phyloP scores from a whole-genome alignment of 2,113 vertebrate genomes.

The Erythrolamprus reginae region DNA sequence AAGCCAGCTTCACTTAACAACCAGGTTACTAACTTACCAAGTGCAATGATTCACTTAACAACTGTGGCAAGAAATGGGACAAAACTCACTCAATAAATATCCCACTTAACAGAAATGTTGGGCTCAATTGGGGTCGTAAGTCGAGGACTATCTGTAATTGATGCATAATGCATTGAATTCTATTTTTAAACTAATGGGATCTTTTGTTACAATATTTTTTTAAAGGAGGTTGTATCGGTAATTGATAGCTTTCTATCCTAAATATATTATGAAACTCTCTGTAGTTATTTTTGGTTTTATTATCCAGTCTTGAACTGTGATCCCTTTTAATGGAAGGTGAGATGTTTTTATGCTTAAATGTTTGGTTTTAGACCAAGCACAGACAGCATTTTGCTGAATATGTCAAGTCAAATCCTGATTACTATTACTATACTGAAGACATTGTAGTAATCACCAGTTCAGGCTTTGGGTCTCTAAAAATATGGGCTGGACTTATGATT shows the following conservation, averaged over 20 bases:
- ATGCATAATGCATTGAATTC: neutral
- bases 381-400: neutral
- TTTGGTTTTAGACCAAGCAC: neutral
- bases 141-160: neutral
- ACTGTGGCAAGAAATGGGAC: neutral
- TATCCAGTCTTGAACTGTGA: neutral
- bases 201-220: neutral
- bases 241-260: neutral
- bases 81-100: neutral
- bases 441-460: neutral
- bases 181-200: neutral
- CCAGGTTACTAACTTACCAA: neutral
- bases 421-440: neutral
- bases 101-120: neutral
- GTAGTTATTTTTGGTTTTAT: neutral
- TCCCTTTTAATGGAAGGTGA: neutral
- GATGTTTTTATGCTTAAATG: neutral
- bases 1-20: neutral
- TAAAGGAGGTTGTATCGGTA: neutral
- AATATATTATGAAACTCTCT: neutral
- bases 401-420: neutral
- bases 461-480: neutral
- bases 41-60: neutral
- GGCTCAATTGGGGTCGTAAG: neutral
- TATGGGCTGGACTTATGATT: neutral